These are phyloP conservation scores for Thalassoma bifasciatum DNA, from an alignment of 2,113 vertebrate species.

Conservation along the genomic window DNA sequence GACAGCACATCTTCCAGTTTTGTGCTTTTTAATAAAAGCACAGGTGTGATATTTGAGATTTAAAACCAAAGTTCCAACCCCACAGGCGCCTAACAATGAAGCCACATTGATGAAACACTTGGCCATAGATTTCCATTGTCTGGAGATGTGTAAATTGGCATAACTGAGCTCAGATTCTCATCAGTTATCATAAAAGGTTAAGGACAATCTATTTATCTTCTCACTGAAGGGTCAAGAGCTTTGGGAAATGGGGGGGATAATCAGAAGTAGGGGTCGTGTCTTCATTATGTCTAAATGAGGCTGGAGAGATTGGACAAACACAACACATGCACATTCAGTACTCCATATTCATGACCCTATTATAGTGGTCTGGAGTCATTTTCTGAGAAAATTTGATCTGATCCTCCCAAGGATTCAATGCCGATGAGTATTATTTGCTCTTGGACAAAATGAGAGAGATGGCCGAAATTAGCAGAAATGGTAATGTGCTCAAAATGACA, in stretches of 20 bases:
- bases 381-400: slow-evolving; percentile 89
- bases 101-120: slow-evolving; percentile 20
- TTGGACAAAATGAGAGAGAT: slow-evolving; percentile 48
- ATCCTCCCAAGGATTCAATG: slow-evolving; percentile 79
- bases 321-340: slow-evolving; percentile 53
- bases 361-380: slow-evolving; percentile 90
- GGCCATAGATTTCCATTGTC: not conserved
- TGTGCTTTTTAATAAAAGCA: not conserved
- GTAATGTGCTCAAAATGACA: slow-evolving; percentile 54
- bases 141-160: slow-evolving; percentile 47
- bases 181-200: slow-evolving; percentile 65
- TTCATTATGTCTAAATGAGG: slow-evolving; percentile 84
- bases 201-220: slow-evolving; percentile 74
- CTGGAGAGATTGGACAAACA: slow-evolving; percentile 82
- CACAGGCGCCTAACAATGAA: slow-evolving; percentile 9
- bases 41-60: not conserved
- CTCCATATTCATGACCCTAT: slow-evolving; percentile 87
- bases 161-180: slow-evolving; percentile 42
- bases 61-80: not conserved
- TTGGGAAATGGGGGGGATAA: slow-evolving; percentile 71
- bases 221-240: slow-evolving; percentile 69
- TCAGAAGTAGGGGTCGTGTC: slow-evolving; percentile 70
- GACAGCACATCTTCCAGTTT: slow-evolving; percentile 18
- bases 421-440: slow-evolving; percentile 68
- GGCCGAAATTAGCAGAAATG: slow-evolving; percentile 44